These are phyloP conservation scores for Chaenodraco wilsoni DNA, from an alignment of 2,797 vertebrate species.

Conservation along the genomic window DNA sequence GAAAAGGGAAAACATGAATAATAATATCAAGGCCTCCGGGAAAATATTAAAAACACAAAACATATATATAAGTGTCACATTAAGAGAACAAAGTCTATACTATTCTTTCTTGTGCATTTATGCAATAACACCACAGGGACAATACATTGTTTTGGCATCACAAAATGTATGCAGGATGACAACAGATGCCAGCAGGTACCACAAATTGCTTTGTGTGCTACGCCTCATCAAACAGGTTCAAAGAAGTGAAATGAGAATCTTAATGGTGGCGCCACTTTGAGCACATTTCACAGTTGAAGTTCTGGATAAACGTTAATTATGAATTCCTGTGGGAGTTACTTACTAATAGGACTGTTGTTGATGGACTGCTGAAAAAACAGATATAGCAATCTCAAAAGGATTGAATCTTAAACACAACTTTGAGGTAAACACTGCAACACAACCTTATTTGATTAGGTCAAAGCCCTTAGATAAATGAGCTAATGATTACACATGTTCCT, in stretches of 20 bases:
- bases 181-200: conserved; percentile 2
- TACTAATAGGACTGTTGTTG: neutral
- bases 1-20: conserved; percentile 24
- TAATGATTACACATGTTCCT: conserved; percentile 8
- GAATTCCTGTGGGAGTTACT: neutral
- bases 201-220: conserved; percentile 7
- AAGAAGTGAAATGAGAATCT: conserved; percentile 1
- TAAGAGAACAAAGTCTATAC: conserved; percentile 17
- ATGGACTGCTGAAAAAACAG: neutral
- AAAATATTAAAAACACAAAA: conserved; percentile 45
- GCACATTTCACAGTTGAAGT: neutral
- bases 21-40: conserved; percentile 25
- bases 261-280: neutral
- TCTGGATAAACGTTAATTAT: neutral
- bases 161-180: conserved; percentile 5
- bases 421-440: neutral
- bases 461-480: neutral
- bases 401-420: neutral
- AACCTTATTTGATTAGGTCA: neutral
- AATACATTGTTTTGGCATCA: conserved; percentile 10
- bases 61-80: conserved; percentile 20
- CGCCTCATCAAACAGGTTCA: neutral
- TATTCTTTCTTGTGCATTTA: conserved; percentile 33
- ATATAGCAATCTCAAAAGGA: neutral
- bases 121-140: conserved; percentile 1